Evolutionary conservation across 2,888 invertebrate species (phyloP).

Genomic region (Sclerodermus sp.): DNA sequence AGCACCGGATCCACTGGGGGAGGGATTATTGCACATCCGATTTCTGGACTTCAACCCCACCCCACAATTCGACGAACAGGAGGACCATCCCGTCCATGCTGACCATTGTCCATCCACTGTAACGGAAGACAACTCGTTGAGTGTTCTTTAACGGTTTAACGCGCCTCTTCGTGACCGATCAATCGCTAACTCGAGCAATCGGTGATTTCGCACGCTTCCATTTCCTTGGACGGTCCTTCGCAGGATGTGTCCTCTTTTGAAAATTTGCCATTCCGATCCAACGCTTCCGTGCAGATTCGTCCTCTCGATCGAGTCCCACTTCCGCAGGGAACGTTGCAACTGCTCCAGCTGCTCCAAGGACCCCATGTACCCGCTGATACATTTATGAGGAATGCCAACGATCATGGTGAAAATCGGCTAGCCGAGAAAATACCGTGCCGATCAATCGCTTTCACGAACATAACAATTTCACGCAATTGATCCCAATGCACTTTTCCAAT

Average conservation of each 20-base stretch:
- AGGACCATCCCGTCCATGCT: conserved; percentile 64
- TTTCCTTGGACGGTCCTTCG: conserved; percentile 58
- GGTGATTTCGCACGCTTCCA: conserved; percentile 54
- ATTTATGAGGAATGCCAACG: too few species aligned
- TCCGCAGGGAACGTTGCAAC: conserved; percentile 25
- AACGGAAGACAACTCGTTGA: conserved; percentile 14
- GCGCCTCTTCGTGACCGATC: too few species aligned
- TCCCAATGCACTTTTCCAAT: conserved; percentile 17
- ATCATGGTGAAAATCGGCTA: too few species aligned
- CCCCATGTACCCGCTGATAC: conserved; percentile 22
- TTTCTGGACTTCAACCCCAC: conserved; percentile 62
- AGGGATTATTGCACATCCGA: conserved; percentile 64
- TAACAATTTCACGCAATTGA: conserved; percentile 20
- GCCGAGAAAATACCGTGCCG: too few species aligned
- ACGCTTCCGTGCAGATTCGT: conserved; percentile 38
- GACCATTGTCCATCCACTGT: conserved; percentile 63
- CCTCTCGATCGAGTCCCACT: conserved; percentile 18
- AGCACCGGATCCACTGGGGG: conserved; percentile 60
- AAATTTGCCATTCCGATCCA: conserved; percentile 20
- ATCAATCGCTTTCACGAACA: conserved; percentile 4
- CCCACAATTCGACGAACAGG: conserved; percentile 64
- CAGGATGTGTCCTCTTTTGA: conserved; percentile 58
- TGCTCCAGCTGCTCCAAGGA: conserved; percentile 23
- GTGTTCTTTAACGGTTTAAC: too few species aligned
- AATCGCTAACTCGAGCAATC: conserved; percentile 5